phyloP scores from a whole-genome alignment of 1,140 invertebrate genomes.

The Pollicipes pollicipes region DNA sequence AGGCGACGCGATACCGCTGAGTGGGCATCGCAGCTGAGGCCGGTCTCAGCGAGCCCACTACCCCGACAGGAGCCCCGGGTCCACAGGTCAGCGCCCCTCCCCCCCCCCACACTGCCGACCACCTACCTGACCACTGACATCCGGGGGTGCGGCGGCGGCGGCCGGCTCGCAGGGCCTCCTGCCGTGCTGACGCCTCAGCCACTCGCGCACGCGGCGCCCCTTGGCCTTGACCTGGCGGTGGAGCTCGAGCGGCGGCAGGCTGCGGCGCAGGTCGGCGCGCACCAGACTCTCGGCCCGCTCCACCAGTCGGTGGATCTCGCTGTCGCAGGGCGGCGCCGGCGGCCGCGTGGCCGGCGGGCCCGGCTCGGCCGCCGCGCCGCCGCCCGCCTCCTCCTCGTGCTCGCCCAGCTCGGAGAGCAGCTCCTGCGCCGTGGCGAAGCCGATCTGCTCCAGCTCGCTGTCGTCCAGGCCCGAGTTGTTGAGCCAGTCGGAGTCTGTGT shows the following conservation, averaged over 20 bases:
- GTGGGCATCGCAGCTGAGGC: no score
- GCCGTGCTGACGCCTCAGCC: not conserved
- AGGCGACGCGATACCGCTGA: no score
- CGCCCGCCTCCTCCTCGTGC: not conserved
- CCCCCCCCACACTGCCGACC: not conserved
- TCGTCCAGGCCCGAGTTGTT: not conserved
- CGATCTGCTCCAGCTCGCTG: not conserved
- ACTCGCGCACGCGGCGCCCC: not conserved
- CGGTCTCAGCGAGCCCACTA: no score
- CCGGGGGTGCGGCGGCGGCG: no score
- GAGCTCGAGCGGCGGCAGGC: not conserved
- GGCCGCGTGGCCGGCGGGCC: no score
- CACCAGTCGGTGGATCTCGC: constrained; percentile 11
- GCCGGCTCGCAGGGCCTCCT: not conserved
- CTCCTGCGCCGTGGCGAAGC: not conserved
- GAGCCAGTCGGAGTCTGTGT: not conserved
- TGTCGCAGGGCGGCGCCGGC: not conserved
- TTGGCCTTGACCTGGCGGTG: not conserved
- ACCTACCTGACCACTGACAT: not conserved
- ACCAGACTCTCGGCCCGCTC: constrained; percentile 8
- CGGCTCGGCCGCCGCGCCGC: no score
- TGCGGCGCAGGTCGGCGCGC: not conserved
- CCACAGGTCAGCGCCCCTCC: no score
- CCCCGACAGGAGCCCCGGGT: no score
- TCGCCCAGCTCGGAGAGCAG: not conserved